Evolutionary conservation across 1,140 invertebrate species (phyloP), one percentile per base, ranked within the genome.

Genomic region (Brachionus rotundiformis): DNA sequence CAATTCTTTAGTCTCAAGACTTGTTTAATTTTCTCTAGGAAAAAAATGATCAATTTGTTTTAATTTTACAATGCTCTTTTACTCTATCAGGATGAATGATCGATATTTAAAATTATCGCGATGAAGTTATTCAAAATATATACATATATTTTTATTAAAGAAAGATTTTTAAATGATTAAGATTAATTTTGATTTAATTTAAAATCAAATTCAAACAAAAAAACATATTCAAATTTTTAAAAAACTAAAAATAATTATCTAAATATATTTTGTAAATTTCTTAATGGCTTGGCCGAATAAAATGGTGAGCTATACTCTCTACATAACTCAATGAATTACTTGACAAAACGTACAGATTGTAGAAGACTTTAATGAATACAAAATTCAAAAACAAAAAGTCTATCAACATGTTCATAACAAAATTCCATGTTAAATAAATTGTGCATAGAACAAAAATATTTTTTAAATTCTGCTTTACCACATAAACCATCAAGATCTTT

Each of bases 201-300:
- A n/a, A n/a, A n/a, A n/a, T n/a, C n/a, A n/a, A n/a, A n/a, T 41
- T 13, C n/a, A 41, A 41, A 41, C n/a, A 11, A 11, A 41, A 41
- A 41, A 54, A 54, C 23, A 19, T 54, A 54, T 54, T 54, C 7
- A 19, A 54, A 54, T 0, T 54, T 27, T 63, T 63, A 63, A 29
- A n/a, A n/a, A 31, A 63, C 29, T 27, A 33, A 63, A 63, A 27
- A 16, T 16, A 1, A 63, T 13, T 29, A 13, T 23, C 13, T 23
- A 63, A 63, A 33, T 29, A 1, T 1, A 31, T 13, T 11, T 31
- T 63, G 25, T 31, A 31, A 1, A 16, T 71, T 36, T 16, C 31
- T 71, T 36, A 71, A 36, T 71, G 33, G 10, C 33, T 71, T 71
- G 65, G 65, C n/a, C 65, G 29, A 36, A 71, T 71, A 23, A 71